Evolutionary conservation across 2,113 vertebrate species (phyloP).

Genomic region (Heterochromis multidens): DNA sequence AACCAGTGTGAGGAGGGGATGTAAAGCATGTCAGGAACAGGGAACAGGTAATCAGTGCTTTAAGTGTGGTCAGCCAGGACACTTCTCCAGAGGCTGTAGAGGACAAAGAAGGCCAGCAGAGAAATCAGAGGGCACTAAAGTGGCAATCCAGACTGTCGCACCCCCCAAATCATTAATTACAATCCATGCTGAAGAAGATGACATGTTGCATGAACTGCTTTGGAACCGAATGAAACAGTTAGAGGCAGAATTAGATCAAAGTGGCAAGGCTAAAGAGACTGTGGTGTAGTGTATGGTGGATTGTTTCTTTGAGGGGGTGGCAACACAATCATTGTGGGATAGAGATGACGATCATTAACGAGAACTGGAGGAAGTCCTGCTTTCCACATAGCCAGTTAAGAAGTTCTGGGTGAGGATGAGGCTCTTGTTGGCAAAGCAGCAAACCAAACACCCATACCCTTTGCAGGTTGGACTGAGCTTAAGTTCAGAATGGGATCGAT

Average conservation of each 20-base stretch:
- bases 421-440: not conserved
- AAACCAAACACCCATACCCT: not conserved
- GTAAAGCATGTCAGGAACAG: not conserved
- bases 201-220: not conserved
- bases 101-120: not conserved
- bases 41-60: not conserved
- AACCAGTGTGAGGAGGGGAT: not conserved
- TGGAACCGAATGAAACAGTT: not conserved
- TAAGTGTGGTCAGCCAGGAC: not conserved
- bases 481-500: not conserved
- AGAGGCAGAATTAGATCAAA: not conserved
- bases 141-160: not conserved
- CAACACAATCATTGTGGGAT: not conserved
- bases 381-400: not conserved
- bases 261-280: not conserved
- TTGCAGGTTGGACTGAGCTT: not conserved
- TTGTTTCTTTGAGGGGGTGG: not conserved
- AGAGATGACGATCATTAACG: not conserved
- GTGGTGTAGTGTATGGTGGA: not conserved
- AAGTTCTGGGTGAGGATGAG: not conserved
- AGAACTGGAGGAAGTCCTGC: not conserved
- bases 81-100: not conserved
- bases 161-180: fast-evolving
- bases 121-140: not conserved
- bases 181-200: not conserved